Conservation (phyloP, 2,113 vertebrate species). For the Cricetomys ansorgei region DNA sequence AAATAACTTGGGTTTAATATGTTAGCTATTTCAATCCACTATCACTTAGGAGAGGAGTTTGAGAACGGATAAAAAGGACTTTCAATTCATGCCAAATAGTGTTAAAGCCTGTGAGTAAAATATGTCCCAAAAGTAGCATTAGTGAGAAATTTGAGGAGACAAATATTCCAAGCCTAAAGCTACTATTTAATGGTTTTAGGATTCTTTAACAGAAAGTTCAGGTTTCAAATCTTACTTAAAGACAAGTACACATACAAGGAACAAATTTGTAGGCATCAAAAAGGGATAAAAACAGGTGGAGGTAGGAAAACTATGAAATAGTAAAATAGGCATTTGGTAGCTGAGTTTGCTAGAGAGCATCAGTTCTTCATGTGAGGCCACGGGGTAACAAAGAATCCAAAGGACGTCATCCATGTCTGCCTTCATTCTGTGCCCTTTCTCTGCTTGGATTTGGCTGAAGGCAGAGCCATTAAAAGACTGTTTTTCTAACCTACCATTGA, state of each 20-base stretch:
- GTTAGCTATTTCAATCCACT: not conserved
- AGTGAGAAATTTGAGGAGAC: not conserved
- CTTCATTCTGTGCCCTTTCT: not conserved
- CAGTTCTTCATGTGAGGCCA: not conserved
- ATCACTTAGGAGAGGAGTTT: not conserved
- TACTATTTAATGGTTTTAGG: not conserved
- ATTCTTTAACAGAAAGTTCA: not conserved
- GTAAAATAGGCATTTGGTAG: not conserved
- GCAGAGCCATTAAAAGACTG: no score
- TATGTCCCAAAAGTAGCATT: not conserved
- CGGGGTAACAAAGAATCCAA: not conserved
- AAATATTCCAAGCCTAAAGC: not conserved
- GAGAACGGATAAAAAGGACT: not conserved
- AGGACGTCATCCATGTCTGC: not conserved
- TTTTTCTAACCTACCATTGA: not conserved
- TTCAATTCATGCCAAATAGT: not conserved
- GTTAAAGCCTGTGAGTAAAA: not conserved
- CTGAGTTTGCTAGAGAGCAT: not conserved
- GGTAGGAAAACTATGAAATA: not conserved
- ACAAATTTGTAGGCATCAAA: not conserved
- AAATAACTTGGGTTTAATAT: not conserved
- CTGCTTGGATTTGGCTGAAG: not conserved
- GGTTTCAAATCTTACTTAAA: not conserved
- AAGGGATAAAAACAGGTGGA: not conserved
- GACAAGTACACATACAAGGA: not conserved